Evolutionary conservation across 2,888 invertebrate species (phyloP), one percentile per base, ranked within the genome.

Genomic region (Heliconius erato): DNA sequence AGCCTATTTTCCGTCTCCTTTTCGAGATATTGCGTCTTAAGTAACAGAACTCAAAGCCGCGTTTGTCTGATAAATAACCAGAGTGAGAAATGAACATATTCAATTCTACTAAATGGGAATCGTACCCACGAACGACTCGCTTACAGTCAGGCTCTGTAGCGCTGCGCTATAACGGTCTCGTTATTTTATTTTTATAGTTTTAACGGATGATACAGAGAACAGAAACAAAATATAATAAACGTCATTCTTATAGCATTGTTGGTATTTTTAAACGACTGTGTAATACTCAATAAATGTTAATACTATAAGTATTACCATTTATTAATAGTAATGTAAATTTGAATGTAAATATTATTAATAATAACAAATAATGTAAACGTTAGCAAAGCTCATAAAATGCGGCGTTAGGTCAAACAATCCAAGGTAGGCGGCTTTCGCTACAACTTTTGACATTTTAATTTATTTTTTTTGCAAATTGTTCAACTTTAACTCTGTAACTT

Each of bases 381-480:
- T 54, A 32, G 11, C n/a, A 74, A 74, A 74, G 59, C 59, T 14
- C 23, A 59, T 74, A 23, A 54, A 28, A 54, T 7, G 35, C 59
- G 74, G 23, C n/a, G 32, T 74, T 32, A 74, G 59, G 35, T 74
- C 54, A 32, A 23, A 35, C 32, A 74, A 59, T 59, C 59, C 74
- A 74, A 74, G 74, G 74, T 32, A n/a, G 54, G 74, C 74, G 59
- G 35, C 74, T 74, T 74, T 74, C 74, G 14, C 49, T 74, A 26
- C 71, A 74, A n/a, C 4, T 59, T 32, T 74, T 59, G n/a, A 59
- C 59, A 59, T 35, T 23, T 74, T 3, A 74, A 40, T 23, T 5
- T 7, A 1, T 32, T 74, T 54, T 72, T 74, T 74, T 74, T 12
- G n/a, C n/a, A 23, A 32, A 59, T 54, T 32, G 12, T 35, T 74